Base-by-base conservation (phyloP, 1,140 invertebrate species). In the Galleria mellonella region DNA sequence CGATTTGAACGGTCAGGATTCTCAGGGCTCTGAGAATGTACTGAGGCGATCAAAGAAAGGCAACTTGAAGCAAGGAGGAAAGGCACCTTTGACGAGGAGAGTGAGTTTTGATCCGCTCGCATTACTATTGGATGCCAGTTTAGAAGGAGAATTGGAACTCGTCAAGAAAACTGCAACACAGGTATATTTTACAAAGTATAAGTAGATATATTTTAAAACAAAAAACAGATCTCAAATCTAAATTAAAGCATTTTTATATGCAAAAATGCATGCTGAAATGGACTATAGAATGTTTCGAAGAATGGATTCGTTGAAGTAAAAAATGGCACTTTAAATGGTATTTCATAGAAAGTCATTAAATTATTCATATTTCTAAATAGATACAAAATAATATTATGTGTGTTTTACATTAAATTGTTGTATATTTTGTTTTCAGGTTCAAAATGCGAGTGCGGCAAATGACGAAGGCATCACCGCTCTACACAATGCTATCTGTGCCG, bases 401-500 rank as follows among this genome's bases (percentile, higher is more conserved):
- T 2, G 17, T 3, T 3, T 23, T 23, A 23, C 6, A 23, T 23
- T 23, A 23, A 3, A 23, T 23, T 23, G 6, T 37, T 28, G 7
- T 9, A 7, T 17, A 44, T 44, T 23, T 31, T 37, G 94, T 6
- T 89, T 90, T 48, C 91, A 97, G 89, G 97, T 98, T 72, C 89
- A 78, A 90, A 92, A 98, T 90, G 95, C 96, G 13, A 98, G 96
- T 82, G 94, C 95, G n/a, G 94, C 97, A 10, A 99, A 99, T 85
- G 97, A 94, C 91, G 91, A 99, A 92, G 92, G 98, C 86, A 99
- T 99, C 58, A 99, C 98, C 1, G 98, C 98, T 23, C 89, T 99
- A 36, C 98, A 99, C 84, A 99, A 99, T 87, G 98, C 98, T 57
- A 99, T 99, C 68, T 99, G 98, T 88, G 98, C 98, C 3, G 97